Evolutionary conservation across 2,888 invertebrate genomes (phyloP).

Genomic region (Psylliodes chrysocephalus): DNA sequence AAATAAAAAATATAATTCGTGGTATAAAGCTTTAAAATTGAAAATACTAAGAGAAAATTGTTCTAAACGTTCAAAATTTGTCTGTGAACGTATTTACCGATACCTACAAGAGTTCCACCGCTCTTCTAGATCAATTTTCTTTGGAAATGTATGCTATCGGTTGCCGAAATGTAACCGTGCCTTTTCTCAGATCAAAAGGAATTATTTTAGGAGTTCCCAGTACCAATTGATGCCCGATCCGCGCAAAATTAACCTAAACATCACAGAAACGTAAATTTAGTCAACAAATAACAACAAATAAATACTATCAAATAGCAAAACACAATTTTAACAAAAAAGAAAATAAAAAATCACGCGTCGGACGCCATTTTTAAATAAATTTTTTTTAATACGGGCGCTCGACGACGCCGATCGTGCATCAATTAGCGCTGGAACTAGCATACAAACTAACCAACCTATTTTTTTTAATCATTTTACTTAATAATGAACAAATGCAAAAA

Average conservation of each 20-base stretch:
- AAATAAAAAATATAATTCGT: too few species aligned
- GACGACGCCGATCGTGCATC: slow-evolving; percentile 23
- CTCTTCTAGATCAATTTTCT: slow-evolving; percentile 12
- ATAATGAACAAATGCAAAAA: slow-evolving; percentile 57
- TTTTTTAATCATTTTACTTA: slow-evolving; percentile 41
- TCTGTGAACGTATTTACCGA: too few species aligned
- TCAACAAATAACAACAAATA: slow-evolving; percentile 47
- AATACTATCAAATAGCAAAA: slow-evolving; percentile 43
- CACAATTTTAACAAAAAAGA: slow-evolving; percentile 41
- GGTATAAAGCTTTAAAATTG: too few species aligned
- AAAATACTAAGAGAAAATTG: too few species aligned
- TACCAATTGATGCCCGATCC: slow-evolving; percentile 14
- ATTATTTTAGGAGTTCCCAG: slow-evolving; percentile 38
- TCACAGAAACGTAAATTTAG: slow-evolving; percentile 46
- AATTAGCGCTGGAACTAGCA: slow-evolving; percentile 33
- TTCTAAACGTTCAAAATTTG: too few species aligned
- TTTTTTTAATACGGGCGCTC: slow-evolving; percentile 36
- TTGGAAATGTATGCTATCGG: slow-evolving; percentile 49
- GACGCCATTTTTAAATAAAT: slow-evolving; percentile 41
- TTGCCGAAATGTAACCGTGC: slow-evolving; percentile 59
- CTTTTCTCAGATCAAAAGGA: slow-evolving; percentile 53
- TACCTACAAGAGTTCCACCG: too few species aligned
- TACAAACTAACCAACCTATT: slow-evolving; percentile 46
- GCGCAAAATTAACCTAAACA: slow-evolving; percentile 44
- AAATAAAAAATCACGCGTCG: slow-evolving; percentile 41